Conservation (phyloP, 2,888 invertebrate species). For the Aphidius colemani region DNA sequence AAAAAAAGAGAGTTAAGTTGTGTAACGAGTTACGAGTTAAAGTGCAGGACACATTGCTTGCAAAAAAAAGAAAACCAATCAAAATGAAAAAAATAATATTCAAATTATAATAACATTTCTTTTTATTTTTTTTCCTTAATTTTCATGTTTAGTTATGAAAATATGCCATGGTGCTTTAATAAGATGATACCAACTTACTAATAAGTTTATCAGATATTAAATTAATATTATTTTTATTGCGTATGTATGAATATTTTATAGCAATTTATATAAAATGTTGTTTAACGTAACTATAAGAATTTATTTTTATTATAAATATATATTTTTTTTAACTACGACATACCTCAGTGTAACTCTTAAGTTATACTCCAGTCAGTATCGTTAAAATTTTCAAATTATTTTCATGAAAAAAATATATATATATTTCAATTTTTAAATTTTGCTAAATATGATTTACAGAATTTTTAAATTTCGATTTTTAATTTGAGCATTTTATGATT, state of each 20-base stretch:
- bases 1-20: background rate
- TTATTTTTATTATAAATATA: slow-evolving; percentile 19
- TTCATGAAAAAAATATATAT: background rate
- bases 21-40: slow-evolving; percentile 25
- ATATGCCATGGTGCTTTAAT: slow-evolving; percentile 19
- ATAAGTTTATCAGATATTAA: slow-evolving; percentile 27
- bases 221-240: slow-evolving; percentile 29
- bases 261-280: slow-evolving; percentile 33
- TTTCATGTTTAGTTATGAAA: slow-evolving; percentile 17
- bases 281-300: slow-evolving; percentile 33
- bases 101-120: slow-evolving; percentile 2
- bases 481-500: no score
- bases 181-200: slow-evolving; percentile 17
- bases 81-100: slow-evolving; percentile 1
- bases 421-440: slow-evolving; percentile 5
- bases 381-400: slow-evolving; percentile 1
- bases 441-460: no score
- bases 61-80: background rate
- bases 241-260: background rate
- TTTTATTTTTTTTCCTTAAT: slow-evolving; percentile 32
- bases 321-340: slow-evolving; percentile 36
- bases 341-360: slow-evolving; percentile 49
- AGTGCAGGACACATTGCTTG: slow-evolving; percentile 25
- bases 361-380: background rate
- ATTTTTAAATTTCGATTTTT: background rate